Evolutionary conservation across 2,797 vertebrate species (phyloP).

Genomic region (Macropus fuliginosus): DNA sequence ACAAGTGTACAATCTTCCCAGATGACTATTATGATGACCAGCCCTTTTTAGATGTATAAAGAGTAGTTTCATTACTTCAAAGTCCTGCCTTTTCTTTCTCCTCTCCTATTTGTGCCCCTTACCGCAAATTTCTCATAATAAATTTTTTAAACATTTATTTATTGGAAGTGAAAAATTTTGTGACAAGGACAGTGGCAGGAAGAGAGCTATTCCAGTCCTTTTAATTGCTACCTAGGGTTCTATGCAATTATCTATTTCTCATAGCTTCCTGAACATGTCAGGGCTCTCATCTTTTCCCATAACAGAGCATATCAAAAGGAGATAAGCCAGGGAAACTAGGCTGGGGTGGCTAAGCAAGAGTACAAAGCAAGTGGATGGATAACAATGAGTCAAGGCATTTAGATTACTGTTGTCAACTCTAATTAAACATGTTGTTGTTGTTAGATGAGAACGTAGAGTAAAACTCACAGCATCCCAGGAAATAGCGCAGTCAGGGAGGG

Average conservation of each 20-base stretch:
- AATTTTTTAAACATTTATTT: neutral
- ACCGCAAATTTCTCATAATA: neutral
- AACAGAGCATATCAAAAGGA: neutral
- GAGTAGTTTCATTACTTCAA: neutral
- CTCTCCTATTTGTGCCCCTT: neutral
- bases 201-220: neutral
- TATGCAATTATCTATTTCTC: neutral
- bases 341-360: neutral
- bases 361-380: neutral
- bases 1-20: neutral
- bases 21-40: neutral
- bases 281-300: neutral
- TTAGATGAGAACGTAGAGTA: neutral
- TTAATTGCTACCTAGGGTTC: neutral
- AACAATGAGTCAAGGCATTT: neutral
- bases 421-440: neutral
- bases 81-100: neutral
- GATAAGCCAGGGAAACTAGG: neutral
- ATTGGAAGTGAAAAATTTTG: neutral
- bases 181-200: neutral
- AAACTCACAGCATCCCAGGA: neutral
- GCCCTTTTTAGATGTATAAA: neutral
- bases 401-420: neutral
- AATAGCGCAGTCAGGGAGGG: neutral
- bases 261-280: neutral